Evolutionary conservation across 2,113 vertebrate species (phyloP).

Genomic region (Engystomops pustulosus): DNA sequence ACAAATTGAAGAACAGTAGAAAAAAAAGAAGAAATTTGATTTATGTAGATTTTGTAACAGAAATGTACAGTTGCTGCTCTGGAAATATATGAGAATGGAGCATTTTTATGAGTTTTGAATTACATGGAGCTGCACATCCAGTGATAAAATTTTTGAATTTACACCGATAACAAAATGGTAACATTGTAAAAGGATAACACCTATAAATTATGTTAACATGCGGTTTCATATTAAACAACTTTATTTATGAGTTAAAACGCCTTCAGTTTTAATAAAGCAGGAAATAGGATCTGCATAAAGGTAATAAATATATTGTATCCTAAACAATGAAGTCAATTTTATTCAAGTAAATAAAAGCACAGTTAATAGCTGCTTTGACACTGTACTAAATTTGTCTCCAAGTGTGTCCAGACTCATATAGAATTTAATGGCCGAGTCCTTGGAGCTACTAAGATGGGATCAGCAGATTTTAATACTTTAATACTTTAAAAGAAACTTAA

Average conservation of each 20-base stretch:
- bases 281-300: constrained; percentile 44
- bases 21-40: constrained; percentile 15
- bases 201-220: constrained; percentile 56
- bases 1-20: no score
- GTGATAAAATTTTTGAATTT: constrained; percentile 58
- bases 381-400: constrained; percentile 19
- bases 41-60: constrained; percentile 48
- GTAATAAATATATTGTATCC: constrained; percentile 45
- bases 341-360: constrained; percentile 23
- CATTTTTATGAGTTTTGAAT: constrained; percentile 59
- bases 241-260: constrained; percentile 50
- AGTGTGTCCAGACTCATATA: constrained; percentile 17
- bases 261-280: constrained; percentile 55
- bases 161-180: constrained; percentile 58
- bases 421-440: constrained; percentile 29
- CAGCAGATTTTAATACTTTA: not conserved
- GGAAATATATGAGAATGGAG: constrained; percentile 48
- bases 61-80: constrained; percentile 34
- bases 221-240: constrained; percentile 46
- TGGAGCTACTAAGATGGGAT: constrained; percentile 6
- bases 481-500: not conserved
- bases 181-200: constrained; percentile 55
- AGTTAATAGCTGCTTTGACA: constrained; percentile 45
- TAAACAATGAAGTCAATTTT: constrained; percentile 47
- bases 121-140: constrained; percentile 42